Evolutionary conservation across 2,113 vertebrate species (phyloP), one percentile per base, ranked within the genome.

Genomic region (Catharus fuscescens): DNA sequence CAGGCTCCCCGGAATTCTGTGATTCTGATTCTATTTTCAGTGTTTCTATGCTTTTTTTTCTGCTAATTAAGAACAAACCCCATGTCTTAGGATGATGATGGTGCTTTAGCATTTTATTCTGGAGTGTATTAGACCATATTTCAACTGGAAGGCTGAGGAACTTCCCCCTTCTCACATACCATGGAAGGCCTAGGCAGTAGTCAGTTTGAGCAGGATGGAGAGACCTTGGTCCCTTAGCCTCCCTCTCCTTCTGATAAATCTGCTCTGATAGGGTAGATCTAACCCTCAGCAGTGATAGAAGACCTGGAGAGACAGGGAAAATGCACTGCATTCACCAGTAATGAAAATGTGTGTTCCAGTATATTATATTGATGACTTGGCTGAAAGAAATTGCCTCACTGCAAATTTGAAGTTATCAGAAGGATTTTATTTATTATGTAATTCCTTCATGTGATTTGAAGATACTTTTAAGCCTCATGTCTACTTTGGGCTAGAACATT

Each of bases 341-440:
- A 18, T 21, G 21, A 80, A 83, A 88, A 65, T 32, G 6, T 32
- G 6, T 48, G 14, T 3, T 65, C 9, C 59, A 29, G 9, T 44
- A 7, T 48, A 57, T 48, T 62, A 29, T n/a, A 73, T 8, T 77
- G 53, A 65, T 7, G 9, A 9, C 8, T 93, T 90, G 31, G 5
- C 36, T 80, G 59, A 92, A 61, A 86, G 12, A 32, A 88, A 59
- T 64, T 32, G 2, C 34, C 67, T 86, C 38, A 32, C 9, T 88
- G 42, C 26, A 66, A 44, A 53, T 83, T 80, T 74, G 28, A 42
- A 92, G 32, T 52, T 52, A 93, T 28, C 54, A 80, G 44, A 93
- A 80, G 47, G 48, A 64, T 69, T 95, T 90, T 65, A 71, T 62
- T 70, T 78, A 88, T 91, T 91, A n/a, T n/a, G n/a, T n/a, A 88